Base-by-base conservation (phyloP, 2,888 invertebrate genomes). In the Heliconius cydno region DNA sequence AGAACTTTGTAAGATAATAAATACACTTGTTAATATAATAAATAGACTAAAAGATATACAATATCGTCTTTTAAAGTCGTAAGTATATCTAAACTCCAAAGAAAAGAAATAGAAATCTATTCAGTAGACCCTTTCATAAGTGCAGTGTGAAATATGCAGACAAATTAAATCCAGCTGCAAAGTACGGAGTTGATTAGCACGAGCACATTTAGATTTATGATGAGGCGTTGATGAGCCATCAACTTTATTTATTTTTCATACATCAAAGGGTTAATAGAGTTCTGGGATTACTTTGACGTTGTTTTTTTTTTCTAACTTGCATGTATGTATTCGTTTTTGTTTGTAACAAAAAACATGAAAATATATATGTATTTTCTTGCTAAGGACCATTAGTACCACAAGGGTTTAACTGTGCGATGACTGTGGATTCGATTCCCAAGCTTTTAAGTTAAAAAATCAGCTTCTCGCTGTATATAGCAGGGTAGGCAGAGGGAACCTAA, bases 161-260 rank as follows among this genome's bases (percentile, higher is more conserved):
- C 89, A 92, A 93, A 94, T 94, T 92, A 90, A 91, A 90, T 86
- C 87, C 94, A 93, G 93, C 93, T 94, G 93, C 87, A 86, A 86
- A 88, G 88, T 86, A 84, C 82, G 85, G 85, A 86, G 86, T 86
- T 90, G 91, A 92, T 93, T 92, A 91, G 90, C 89, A 89, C 88
- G 84, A 87, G 88, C 89, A 88, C 89, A 91, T 92, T 91, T 90
- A 91, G 91, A 91, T 91, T 92, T 90, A 91, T 89, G 87, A 90
- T 88, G 87, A 89, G 85, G 86, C 82, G 84, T 81, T 83, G 81
- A 79, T 76, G 80, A 77, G 60, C 75, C 52, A 72, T 52, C 76
- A 65, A 77, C 78, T 82, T 82, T 77, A 80, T 80, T 81, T 80
- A 80, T 82, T 84, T 83, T 82, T 68, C 66, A 65, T 77, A 83